Conservation (phyloP, 35 echinoderm and acorn worm genomes). For the Acanthaster planci region DNA sequence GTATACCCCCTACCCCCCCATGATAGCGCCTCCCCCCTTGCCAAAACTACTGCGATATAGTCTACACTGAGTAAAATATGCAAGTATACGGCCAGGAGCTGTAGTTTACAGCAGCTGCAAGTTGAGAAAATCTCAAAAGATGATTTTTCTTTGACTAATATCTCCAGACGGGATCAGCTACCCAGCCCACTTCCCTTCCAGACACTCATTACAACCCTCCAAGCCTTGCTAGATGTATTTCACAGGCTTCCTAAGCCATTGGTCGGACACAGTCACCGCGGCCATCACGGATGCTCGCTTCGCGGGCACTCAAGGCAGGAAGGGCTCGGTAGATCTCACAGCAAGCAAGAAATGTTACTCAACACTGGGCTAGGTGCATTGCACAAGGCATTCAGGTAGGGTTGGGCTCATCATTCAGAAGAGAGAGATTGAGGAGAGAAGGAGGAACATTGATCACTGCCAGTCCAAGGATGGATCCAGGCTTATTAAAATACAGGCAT, state of each 20-base stretch:
- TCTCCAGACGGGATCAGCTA: constrained; percentile 51
- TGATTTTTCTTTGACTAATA: too few species aligned
- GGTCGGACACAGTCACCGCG: background rate
- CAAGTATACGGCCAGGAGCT: too few species aligned
- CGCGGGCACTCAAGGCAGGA: background rate
- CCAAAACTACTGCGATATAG: too few species aligned
- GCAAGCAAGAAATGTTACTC: constrained; percentile 29
- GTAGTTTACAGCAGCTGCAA: too few species aligned
- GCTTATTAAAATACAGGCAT: too few species aligned
- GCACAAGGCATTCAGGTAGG: constrained; percentile 36
- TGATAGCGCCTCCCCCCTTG: too few species aligned
- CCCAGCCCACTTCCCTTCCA: constrained; percentile 47
- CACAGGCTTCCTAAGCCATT: constrained; percentile 45
- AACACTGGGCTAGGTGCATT: background rate
- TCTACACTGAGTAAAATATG: too few species aligned
- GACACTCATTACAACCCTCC: constrained; percentile 18
- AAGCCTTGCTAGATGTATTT: constrained; percentile 16
- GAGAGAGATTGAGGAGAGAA: background rate
- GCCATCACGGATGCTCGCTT: background rate
- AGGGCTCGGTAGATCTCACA: background rate
- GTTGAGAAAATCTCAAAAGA: too few species aligned
- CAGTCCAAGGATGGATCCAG: too few species aligned
- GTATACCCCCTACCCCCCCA: too few species aligned
- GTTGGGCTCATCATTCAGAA: background rate
- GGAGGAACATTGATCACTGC: background rate